A percentile compares a stretch with the other conserved stretches of the same genome.
Evolutionary conservation across 64 coral and sea anemone genomes (phyloP).

Genomic region (Platygyra sinensis): DNA sequence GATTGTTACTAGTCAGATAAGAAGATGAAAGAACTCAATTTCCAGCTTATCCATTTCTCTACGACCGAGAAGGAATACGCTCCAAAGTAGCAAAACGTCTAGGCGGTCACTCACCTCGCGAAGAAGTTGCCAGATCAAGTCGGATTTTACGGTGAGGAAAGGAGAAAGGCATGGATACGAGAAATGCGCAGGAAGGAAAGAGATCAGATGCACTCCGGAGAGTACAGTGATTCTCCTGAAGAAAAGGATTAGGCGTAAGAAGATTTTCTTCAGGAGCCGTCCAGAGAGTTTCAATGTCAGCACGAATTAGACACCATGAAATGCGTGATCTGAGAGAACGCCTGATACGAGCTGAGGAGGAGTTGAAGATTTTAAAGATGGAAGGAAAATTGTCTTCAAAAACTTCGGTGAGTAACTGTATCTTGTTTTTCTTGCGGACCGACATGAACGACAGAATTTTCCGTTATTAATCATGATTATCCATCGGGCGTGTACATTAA

Average conservation of each 20-base stretch:
- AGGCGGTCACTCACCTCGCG: slow-evolving; percentile 60
- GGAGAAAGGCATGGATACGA: slow-evolving; percentile 61
- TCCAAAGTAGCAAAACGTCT: slow-evolving; percentile 63
- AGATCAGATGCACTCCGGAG: slow-evolving; percentile 41
- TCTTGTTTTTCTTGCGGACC: too few species aligned
- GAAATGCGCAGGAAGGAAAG: slow-evolving; percentile 52
- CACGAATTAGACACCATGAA: slow-evolving; percentile 65
- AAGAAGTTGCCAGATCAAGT: slow-evolving; percentile 73
- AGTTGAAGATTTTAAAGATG: slow-evolving; percentile 19
- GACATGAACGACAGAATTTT: neutral
- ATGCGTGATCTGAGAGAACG: slow-evolving; percentile 46
- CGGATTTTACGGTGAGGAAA: slow-evolving; percentile 59
- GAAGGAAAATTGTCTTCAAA: neutral
- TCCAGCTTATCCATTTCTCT: slow-evolving; percentile 45
- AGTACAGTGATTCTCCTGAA: slow-evolving; percentile 59
- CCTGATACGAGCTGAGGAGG: slow-evolving; percentile 15
- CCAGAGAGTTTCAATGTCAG: slow-evolving; percentile 67
- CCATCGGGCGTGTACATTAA: too few species aligned
- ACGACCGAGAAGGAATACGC: slow-evolving; percentile 42
- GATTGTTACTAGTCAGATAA: slow-evolving; percentile 63
- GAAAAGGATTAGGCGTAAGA: slow-evolving; percentile 50
- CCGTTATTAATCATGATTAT: too few species aligned
- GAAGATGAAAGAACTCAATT: slow-evolving; percentile 59
- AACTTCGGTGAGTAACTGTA: neutral
- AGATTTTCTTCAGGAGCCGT: slow-evolving; percentile 58